phyloP scores from a whole-genome alignment of 2,888 invertebrate species.

The Scaptomyza reducta region DNA sequence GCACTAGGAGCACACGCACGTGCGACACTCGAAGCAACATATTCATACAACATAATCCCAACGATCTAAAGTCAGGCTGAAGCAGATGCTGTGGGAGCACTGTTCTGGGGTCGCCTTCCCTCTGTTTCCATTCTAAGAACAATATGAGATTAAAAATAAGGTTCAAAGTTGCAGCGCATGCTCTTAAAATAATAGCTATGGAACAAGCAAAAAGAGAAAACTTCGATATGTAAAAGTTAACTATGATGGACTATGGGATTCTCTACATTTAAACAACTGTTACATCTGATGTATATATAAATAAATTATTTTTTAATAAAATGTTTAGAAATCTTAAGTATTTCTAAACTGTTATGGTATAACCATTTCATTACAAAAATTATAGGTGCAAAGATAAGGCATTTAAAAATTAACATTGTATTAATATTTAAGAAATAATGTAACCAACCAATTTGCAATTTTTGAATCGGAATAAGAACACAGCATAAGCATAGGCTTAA shows the following conservation, averaged over 20 bases:
- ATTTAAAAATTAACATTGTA: too few relatives aligned
- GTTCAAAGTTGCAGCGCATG: slow-evolving; percentile 39
- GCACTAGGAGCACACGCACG: slow-evolving; percentile 56
- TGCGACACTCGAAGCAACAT: slow-evolving; percentile 75
- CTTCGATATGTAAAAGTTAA: background rate
- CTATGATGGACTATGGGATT: slow-evolving; percentile 7
- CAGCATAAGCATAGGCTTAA: too few relatives aligned
- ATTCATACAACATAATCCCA: slow-evolving; percentile 52
- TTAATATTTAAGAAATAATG: too few relatives aligned
- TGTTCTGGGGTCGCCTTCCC: slow-evolving; percentile 9
- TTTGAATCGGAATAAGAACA: too few relatives aligned
- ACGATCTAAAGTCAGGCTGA: slow-evolving; percentile 18
- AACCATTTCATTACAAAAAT: too few relatives aligned
- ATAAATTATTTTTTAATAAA: too few relatives aligned
- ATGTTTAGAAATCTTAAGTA: too few relatives aligned
- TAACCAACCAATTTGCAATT: too few relatives aligned
- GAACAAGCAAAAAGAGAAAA: slow-evolving; percentile 11
- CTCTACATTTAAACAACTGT: background rate
- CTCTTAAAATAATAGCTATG: slow-evolving; percentile 8
- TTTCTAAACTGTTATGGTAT: too few relatives aligned
- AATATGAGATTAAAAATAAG: slow-evolving; percentile 72
- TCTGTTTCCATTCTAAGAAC: slow-evolving; percentile 70
- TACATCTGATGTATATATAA: too few relatives aligned
- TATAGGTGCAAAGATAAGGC: too few relatives aligned
- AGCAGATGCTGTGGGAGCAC: slow-evolving; percentile 42